A percentile compares a stretch with the other conserved stretches of the same genome.
phyloP scores from a whole-genome alignment of 2,113 vertebrate species.

The Lichenostomus cassidix region DNA sequence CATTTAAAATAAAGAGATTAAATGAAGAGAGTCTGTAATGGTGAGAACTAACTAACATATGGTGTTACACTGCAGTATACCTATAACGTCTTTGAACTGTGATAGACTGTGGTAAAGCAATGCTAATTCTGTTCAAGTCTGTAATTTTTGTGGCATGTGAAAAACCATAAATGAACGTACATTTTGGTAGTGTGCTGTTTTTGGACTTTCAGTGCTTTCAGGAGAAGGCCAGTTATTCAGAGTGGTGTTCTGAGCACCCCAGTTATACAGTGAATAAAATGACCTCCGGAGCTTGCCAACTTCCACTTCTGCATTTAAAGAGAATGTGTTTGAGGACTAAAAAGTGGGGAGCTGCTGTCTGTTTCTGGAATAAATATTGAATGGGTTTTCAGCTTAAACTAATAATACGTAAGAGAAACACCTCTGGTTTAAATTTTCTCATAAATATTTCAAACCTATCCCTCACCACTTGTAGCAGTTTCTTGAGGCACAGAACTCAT shows the following conservation, averaged over 20 bases:
- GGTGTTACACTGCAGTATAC: neutral
- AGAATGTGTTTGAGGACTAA: neutral
- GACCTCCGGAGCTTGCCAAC: neutral
- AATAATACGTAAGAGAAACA: conserved; percentile 10
- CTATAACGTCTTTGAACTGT: neutral
- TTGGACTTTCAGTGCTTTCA: neutral
- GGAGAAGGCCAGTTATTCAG: neutral
- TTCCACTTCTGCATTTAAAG: neutral
- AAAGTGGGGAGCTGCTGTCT: neutral
- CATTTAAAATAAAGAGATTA: neutral
- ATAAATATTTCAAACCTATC: conserved; percentile 42
- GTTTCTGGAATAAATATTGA: conserved; percentile 40
- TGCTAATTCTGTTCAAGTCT: neutral
- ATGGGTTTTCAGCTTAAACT: neutral
- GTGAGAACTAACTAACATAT: neutral
- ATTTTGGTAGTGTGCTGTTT: neutral
- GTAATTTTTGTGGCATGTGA: neutral
- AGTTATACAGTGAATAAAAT: neutral
- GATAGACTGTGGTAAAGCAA: neutral
- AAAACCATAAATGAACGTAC: neutral
- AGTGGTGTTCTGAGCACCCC: neutral
- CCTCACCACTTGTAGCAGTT: neutral
- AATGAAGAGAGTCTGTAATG: neutral
- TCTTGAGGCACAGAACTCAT: conserved; percentile 12
- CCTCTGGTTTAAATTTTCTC: conserved; percentile 9